Evolutionary conservation across 2,888 invertebrate genomes (phyloP), one percentile per base, ranked within the genome.

Genomic region (Stenolophus ochropezus): DNA sequence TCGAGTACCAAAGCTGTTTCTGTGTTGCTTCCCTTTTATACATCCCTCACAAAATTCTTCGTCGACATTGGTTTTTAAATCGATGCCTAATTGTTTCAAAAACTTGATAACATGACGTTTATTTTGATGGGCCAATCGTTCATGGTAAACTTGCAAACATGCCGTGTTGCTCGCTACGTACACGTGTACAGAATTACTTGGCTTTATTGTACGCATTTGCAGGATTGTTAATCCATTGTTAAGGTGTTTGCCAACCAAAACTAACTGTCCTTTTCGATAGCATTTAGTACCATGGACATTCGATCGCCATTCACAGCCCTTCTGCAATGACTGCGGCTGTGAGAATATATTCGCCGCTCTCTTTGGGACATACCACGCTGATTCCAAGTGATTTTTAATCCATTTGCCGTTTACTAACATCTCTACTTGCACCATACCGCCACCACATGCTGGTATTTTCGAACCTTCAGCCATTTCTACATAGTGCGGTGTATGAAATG

Each of bases 11-110:
- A 78, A 23, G 23, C 18, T 14, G 58, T 23, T 42, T 8, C 84
- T 56, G 58, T 83, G 82, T 33, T 84, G 84, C 42, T 85, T 84
- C 14, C 81, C 84, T 11, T 69, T 76, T 47, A 83, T 53, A 75
- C 84, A 85, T 1, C 74, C 83, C 58, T 83, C 84, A 80, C 84
- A 84, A 51, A 84, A 84, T n/a, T 82, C 49, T n/a, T 14, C 14
- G 11, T 11, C 65, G 33, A 83, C 80, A 42, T 81, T 80, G 1
- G 14, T 69, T 25, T 58, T 33, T 8, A 82, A 47, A 8, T 74
- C 56, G 16, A 83, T 76, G 20, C 58, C 81, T 14, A 14, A 14
- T n/a, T 73, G 14, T 73, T 82, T 75, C 16, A 84, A 71, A 75
- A 83, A 20, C 21, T 53, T 78, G 56, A 71, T 20, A 5, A 83